Base-by-base conservation (phyloP, 2,888 invertebrate genomes). In the Frankliniella intonsa region DNA sequence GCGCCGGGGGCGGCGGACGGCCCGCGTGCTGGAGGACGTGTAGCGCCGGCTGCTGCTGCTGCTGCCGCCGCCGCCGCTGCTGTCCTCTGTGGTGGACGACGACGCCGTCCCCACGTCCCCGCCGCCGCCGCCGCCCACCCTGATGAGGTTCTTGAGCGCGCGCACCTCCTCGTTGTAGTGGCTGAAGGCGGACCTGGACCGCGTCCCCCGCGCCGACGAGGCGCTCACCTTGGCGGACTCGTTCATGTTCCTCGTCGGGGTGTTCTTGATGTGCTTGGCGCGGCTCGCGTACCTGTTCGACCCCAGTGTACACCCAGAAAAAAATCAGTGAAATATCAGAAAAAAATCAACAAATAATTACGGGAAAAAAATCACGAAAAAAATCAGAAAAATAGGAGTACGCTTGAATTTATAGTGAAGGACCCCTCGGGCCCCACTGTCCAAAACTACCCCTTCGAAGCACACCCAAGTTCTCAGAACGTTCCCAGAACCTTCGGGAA, bases 191-290 rank as follows among this genome's bases (percentile, higher is more conserved):
- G 69, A 76, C 69, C 69, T 22, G 22, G 69, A 76, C 69, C 69
- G 69, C 25, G 69, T 10, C 55, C 55, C 55, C 14, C 55, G 55
- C 14, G 14, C 55, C 55, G 19, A 10, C 55, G 17, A 19, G 14
- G 55, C 55, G 17, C 55, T 7, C 84, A 92, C 86, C 5, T 92
- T 91, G 87, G 92, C 92, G 85, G 92, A 92, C 0, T 91, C 92
- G 87, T 92, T 91, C 86, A 92, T 91, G 86, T 92, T 92, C 83
- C 92, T 90, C 85, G 89, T 89, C 7, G 92, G 92, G 84, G 90
- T 90, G 86, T 92, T 92, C 87, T 91, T 90, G 84, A 92, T 92
- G 84, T 90, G 90, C 87, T 92, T 92, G 17, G 92, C 92, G 82
- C 91, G 87, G 86, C 90, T 90, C 0, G 91, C 91, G 86, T 92